Base-by-base conservation (phyloP, 1,140 invertebrate genomes). In the Trissolcus basalis region DNA sequence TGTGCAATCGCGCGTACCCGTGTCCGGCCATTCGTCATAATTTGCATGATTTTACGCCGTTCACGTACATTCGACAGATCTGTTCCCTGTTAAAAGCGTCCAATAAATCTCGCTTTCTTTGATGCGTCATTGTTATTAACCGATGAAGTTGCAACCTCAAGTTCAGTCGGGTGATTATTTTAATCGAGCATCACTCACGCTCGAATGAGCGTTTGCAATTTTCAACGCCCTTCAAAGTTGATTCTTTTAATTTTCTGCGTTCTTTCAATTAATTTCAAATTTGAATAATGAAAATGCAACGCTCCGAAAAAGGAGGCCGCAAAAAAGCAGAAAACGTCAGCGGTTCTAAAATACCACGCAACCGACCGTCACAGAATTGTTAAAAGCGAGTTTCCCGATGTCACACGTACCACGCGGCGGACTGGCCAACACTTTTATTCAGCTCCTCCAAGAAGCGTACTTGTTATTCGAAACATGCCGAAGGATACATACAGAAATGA, bases 401-500 rank as follows among this genome's bases (percentile, higher is more conserved):
- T 63, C 59, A 56, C 53, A 43, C n/a, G 58, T 51, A 58, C 11
- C 15, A 27, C 41, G 33, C 19, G 19, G 6, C 8, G 33, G 9
- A 48, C 15, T 55, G 43, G 41, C 10, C 41, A 61, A 36, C 51
- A 63, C 59, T 63, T 71, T 56, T 71, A 58, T 58, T 58, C 45
- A 63, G 16, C 39, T 51, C 45, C 45, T 63, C 48, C 51, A 54
- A 70, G 59, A 63, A 54, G 53, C 51, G 32, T 63, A 63, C 58
- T 70, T 63, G 51, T 63, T 63, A 70, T 70, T 70, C 67, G 58
- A 70, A 61, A 56, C 67, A 63, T 61, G 67, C 67, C 58, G 58
- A 61, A 61, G 67, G 68, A 71, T 58, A 63, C 58, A n/a, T 53
- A 53, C 54, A 64, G 69, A 72, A 72, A 72, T 64, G 69, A 72